Evolutionary conservation across 2,888 invertebrate genomes (phyloP), one percentile per base, ranked within the genome.

Genomic region (Chouioia cunea): DNA sequence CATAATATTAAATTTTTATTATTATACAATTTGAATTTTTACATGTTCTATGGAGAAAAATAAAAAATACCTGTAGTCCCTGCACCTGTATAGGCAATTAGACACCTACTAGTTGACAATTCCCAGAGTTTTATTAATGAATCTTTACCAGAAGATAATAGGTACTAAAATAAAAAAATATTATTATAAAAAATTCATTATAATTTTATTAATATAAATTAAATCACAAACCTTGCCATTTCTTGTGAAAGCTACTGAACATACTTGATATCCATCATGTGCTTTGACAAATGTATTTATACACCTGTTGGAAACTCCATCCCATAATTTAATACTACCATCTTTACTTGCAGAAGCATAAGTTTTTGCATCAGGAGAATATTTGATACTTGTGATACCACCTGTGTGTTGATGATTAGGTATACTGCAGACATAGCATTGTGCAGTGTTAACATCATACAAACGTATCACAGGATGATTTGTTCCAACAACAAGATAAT

Each of bases 41-140:
- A 6, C 10, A 36, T 36, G 10, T 36, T 3, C 36, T 10, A 10
- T 36, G 1, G 4, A 36, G 12, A 10, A 36, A 36, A 58, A 46
- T 58, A 43, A 48, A 47, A 44, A 77, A 83, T 83, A 88, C 94
- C 94, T 16, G 93, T 93, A 0, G 94, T 93, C 1, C 94, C 93
- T 0, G 97, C 97, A 20, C 99, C 99, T 0, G 99, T 99, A 84
- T 99, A 99, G 0, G 97, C 97, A 77, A 99, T 98, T 46, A 99
- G 89, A 84, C 99, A 99, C 22, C 99, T 89, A 79, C 97, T 97
- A 10, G 99, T 98, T 0, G 98, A 95, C 66, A 99, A 85, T 86
- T 99, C 99, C 99, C 99, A 99, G 14, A 99, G 87, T 85, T 99
- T 99, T 16, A 99, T 97, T 27, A 97, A 89, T 0, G 98, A 98